These are phyloP conservation scores for Carollia perspicillata DNA, from an alignment of 2,113 vertebrate genomes.

Conservation along the genomic window DNA sequence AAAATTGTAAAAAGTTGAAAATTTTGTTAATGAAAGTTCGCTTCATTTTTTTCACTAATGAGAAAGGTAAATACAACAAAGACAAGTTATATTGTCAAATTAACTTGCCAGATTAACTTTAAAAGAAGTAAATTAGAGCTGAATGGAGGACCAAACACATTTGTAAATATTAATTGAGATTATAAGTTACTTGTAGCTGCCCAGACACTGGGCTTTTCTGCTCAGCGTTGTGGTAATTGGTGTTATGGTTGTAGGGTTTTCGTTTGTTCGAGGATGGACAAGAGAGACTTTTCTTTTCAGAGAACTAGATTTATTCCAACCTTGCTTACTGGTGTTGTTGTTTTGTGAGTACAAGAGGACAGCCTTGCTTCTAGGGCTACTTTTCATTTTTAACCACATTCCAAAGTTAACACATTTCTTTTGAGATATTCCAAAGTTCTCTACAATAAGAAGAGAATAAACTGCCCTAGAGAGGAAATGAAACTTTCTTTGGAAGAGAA, in stretches of 20 bases:
- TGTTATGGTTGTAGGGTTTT: not conserved
- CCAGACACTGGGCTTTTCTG: not conserved
- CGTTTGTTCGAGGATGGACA: not conserved
- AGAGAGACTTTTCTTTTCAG: not conserved
- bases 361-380: not conserved
- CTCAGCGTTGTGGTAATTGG: not conserved
- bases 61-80: not conserved
- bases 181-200: not conserved
- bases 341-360: not conserved
- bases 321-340: not conserved
- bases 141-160: not conserved
- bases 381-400: not conserved
- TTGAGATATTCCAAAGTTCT: not conserved
- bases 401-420: not conserved
- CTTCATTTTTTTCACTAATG: slow-evolving; percentile 9
- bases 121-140: not conserved
- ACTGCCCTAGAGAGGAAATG: not conserved
- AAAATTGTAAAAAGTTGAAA: not conserved
- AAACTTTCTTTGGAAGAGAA: not conserved
- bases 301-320: not conserved
- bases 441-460: not conserved
- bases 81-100: not conserved
- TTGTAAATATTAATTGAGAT: not conserved
- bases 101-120: not conserved
- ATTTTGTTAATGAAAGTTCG: not conserved